Conservation (phyloP, 2,888 invertebrate genomes). For the Pelosia muscerda region DNA sequence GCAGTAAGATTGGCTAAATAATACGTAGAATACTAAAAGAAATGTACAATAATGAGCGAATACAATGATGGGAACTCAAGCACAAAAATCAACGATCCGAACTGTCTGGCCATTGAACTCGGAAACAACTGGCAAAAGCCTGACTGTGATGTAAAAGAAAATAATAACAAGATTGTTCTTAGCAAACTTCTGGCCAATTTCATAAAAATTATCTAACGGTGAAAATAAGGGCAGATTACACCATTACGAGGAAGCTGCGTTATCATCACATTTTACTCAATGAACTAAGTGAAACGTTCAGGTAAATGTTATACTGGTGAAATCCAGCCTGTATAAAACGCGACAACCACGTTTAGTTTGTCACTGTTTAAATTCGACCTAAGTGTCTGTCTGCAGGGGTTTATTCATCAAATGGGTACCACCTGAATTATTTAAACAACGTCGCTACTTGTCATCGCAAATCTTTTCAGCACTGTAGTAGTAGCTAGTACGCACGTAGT, state of each 20-base stretch:
- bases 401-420: not conserved
- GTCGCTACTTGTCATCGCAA: too few relatives aligned
- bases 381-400: not conserved
- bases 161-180: constrained; percentile 13
- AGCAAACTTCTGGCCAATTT: not conserved
- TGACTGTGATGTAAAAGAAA: constrained; percentile 23
- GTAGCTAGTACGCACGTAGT: too few relatives aligned
- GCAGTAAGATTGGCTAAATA: constrained; percentile 16
- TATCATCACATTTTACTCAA: not conserved
- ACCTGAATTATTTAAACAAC: not conserved
- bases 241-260: not conserved
- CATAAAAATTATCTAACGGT: not conserved
- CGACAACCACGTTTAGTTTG: not conserved
- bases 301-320: not conserved
- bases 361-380: not conserved
- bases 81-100: constrained; percentile 68
- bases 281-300: not conserved
- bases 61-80: constrained; percentile 59
- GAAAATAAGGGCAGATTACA: too few relatives aligned
- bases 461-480: too few relatives aligned
- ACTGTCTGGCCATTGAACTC: constrained; percentile 77
- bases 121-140: constrained; percentile 50
- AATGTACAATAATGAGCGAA: constrained; percentile 41
- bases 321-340: not conserved
- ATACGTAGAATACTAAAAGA: constrained; percentile 23